These are phyloP conservation scores for Phania funesta DNA, from an alignment of 2,888 invertebrate genomes.

Conservation along the genomic window DNA sequence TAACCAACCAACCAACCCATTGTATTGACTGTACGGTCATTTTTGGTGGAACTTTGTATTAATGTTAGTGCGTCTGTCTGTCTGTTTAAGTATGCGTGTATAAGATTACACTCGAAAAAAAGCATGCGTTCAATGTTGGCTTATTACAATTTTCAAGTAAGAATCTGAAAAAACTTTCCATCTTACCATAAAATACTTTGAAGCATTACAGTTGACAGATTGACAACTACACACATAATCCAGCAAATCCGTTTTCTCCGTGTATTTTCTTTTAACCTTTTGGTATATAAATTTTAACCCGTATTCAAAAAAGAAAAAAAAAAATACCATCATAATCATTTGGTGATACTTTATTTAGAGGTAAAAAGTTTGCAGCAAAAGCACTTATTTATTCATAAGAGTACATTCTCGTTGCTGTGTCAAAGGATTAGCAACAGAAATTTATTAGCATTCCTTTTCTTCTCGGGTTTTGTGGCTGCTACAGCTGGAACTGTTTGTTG, in stretches of 20 bases:
- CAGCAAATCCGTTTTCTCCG: neutral
- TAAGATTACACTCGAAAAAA: neutral
- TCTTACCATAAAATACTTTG: too few species aligned
- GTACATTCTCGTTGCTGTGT: conserved; percentile 53
- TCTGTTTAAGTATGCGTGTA: neutral
- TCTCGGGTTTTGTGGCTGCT: neutral
- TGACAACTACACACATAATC: too few species aligned
- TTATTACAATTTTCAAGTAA: neutral
- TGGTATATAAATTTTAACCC: conserved; percentile 49
- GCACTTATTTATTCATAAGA: neutral
- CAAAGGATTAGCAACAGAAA: conserved; percentile 68
- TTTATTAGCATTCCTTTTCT: conserved; percentile 63
- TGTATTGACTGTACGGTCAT: neutral
- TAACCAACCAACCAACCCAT: too few species aligned
- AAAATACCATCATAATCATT: conserved; percentile 38
- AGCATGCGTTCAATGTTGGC: neutral
- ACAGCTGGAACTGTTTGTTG: conserved; percentile 4
- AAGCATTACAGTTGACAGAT: too few species aligned
- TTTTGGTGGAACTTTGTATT: conserved; percentile 13
- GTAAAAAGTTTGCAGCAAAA: conserved; percentile 17
- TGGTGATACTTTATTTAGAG: conserved; percentile 49
- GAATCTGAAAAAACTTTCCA: neutral
- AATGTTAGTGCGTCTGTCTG: neutral
- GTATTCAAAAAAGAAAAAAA: too few species aligned
- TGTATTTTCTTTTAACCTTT: conserved; percentile 51